These are phyloP conservation scores for Sinhomidia bicolor DNA, from an alignment of 2,888 invertebrate species.

Conservation along the genomic window DNA sequence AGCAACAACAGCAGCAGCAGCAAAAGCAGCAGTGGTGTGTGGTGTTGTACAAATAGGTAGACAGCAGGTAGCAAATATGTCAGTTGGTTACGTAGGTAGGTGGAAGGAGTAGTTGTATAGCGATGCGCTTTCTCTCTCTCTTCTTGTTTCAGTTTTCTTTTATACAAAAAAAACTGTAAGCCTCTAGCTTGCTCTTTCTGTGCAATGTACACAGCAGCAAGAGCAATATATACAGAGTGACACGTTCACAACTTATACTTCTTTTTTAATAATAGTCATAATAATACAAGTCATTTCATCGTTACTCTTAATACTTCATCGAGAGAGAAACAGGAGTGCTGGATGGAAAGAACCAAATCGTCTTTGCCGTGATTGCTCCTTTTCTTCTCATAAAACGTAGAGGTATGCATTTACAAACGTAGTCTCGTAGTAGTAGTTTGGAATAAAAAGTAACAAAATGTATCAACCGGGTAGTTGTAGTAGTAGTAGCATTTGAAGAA, in stretches of 20 bases:
- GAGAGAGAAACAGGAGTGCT: constrained; percentile 38
- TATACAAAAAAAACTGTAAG: constrained; percentile 7
- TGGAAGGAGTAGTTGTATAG: not conserved
- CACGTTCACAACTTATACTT: constrained; percentile 53
- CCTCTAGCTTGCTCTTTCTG: not conserved
- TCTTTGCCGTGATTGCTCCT: constrained; percentile 56
- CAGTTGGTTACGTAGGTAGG: not conserved
- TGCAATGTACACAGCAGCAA: not conserved
- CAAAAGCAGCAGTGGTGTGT: not conserved
- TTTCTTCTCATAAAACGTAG: constrained; percentile 36
- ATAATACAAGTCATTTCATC: constrained; percentile 57
- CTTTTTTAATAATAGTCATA: constrained; percentile 39
- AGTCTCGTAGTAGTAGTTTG: not conserved
- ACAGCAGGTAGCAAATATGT: not conserved
- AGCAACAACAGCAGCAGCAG: too few species aligned
- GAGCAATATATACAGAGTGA: not conserved
- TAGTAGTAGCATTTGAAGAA: not conserved
- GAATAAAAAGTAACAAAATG: constrained; percentile 31
- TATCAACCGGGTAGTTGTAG: constrained; percentile 17
- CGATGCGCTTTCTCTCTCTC: not conserved
- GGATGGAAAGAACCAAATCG: constrained; percentile 16
- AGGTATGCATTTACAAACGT: constrained; percentile 11
- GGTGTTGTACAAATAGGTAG: too few species aligned
- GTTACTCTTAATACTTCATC: constrained; percentile 52
- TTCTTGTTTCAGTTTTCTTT: constrained; percentile 2